These are phyloP conservation scores for Neuroscelio doddi DNA, from an alignment of 2,888 invertebrate genomes.

Conservation along the genomic window DNA sequence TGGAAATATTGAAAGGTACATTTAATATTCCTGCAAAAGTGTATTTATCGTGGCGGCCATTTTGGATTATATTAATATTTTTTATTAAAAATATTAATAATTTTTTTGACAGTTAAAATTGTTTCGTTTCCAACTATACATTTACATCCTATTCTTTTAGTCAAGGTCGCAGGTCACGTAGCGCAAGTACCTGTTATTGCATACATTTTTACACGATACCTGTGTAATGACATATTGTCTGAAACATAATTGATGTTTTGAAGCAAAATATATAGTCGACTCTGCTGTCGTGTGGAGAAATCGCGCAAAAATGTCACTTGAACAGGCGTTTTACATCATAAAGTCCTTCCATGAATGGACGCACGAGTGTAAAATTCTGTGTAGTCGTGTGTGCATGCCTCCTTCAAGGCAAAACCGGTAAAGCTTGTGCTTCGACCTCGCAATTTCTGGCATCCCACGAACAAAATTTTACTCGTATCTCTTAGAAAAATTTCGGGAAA, in stretches of 20 bases:
- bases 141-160: too few relatives aligned
- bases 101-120: too few relatives aligned
- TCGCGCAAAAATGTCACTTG: slow-evolving; percentile 36
- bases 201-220: too few relatives aligned
- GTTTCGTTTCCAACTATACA: too few relatives aligned
- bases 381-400: slow-evolving; percentile 18
- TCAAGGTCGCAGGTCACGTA: too few relatives aligned
- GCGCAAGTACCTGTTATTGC: neutral
- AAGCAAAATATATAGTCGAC: slow-evolving; percentile 14
- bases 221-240: neutral
- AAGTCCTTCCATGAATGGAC: slow-evolving; percentile 57
- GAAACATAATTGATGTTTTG: neutral
- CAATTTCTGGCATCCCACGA: slow-evolving; percentile 37
- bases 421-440: slow-evolving; percentile 33
- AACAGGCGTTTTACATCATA: slow-evolving; percentile 42
- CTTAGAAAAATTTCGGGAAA: too few relatives aligned
- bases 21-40: too few relatives aligned
- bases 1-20: too few relatives aligned
- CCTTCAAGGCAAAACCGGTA: slow-evolving; percentile 41
- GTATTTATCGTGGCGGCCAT: too few relatives aligned
- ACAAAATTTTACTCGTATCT: too few relatives aligned
- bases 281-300: slow-evolving; percentile 27
- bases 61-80: too few relatives aligned
- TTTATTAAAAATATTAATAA: neutral
- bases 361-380: slow-evolving; percentile 50